Base-by-base conservation (phyloP, 2,797 vertebrate species). In the Falco novaeseelandiae region DNA sequence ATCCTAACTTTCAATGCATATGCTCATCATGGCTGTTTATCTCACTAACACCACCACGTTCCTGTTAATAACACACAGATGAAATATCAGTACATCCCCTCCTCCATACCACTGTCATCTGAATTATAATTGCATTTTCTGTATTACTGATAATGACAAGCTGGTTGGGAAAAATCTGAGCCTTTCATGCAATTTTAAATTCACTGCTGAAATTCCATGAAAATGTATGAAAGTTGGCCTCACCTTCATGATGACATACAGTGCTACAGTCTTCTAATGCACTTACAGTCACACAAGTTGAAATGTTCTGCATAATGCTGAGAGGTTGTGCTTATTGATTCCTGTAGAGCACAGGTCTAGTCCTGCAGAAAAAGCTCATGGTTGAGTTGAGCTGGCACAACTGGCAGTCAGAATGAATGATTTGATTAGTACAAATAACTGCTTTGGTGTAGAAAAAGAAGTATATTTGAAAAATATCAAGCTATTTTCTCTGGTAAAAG, bases 201-300 rank as follows among this genome's bases (percentile, higher is more conserved):
- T 65, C 15, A 40, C 21, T 61, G 17, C 36, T 90, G 72, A 81
- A 86, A 86, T 82, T 65, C n/a, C 51, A 76, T 90, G 69, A 78
- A 92, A 96, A 93, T 80, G 14, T 74, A 63, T 85, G 74, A 61
- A 93, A 66, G n/a, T 42, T 83, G 89, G 77, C 87, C 63, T 91
- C 6, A 2, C 62, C 62, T 93, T 91, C 46, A 12, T 48, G 57
- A 82, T 83, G 83, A 48, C 72, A 78, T 44, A 20, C 40, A 63
- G 48, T 34, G 30, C 48, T 44, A 46, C 67, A n/a, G 34, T 57
- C 84, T 81, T 42, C 44, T 61, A 86, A 69, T 54, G 48, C 32
- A 38, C 48, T 77, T 83, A 22, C n/a, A 89, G 65, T 76, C 42
- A 57, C 34, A 57, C 10, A 51, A 81, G 65, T 51, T 71, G 63